A percentile compares a stretch with the other conserved stretches of the same genome.
Evolutionary conservation across 1,140 invertebrate genomes (phyloP).

Genomic region (Drosophila kikkawai): DNA sequence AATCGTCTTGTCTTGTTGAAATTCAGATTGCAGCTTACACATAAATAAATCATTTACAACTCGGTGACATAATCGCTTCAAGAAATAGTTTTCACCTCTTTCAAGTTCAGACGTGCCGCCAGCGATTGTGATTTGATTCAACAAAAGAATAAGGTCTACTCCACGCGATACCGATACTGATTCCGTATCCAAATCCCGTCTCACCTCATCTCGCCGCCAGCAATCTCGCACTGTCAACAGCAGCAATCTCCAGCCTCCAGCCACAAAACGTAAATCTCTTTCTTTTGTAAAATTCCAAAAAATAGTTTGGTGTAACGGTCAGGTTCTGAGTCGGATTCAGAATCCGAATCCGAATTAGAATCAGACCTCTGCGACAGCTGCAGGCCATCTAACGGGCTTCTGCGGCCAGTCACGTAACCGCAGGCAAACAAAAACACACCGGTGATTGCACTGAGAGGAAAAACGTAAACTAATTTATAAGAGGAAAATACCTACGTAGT

Average conservation of each 20-base stretch:
- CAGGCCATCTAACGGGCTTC: constrained; percentile 74
- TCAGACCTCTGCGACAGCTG: constrained; percentile 63
- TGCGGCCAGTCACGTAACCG: constrained; percentile 73
- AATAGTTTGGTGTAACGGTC: constrained; percentile 57
- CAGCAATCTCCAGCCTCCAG: constrained; percentile 45
- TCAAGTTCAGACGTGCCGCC: constrained; percentile 79
- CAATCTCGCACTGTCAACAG: constrained; percentile 58
- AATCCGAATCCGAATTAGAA: constrained; percentile 28
- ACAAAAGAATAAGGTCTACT: constrained; percentile 66
- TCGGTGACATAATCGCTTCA: constrained; percentile 72
- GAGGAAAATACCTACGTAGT: too few species aligned
- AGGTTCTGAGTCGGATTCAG: constrained; percentile 44
- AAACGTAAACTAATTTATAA: background rate
- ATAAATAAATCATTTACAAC: constrained; percentile 60
- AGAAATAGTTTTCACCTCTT: constrained; percentile 50
- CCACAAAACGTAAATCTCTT: constrained; percentile 69
- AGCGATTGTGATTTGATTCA: constrained; percentile 71
- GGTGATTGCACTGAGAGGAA: constrained; percentile 17
- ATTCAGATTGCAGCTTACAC: constrained; percentile 48
- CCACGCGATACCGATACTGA: constrained; percentile 12
- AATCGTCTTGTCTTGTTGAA: constrained; percentile 68
- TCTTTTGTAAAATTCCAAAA: constrained; percentile 25
- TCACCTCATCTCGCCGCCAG: constrained; percentile 19
- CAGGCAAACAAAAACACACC: constrained; percentile 32
- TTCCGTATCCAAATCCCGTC: background rate